Evolutionary conservation across 2,113 vertebrate genomes (phyloP).

Genomic region (Tetrao urogallus): DNA sequence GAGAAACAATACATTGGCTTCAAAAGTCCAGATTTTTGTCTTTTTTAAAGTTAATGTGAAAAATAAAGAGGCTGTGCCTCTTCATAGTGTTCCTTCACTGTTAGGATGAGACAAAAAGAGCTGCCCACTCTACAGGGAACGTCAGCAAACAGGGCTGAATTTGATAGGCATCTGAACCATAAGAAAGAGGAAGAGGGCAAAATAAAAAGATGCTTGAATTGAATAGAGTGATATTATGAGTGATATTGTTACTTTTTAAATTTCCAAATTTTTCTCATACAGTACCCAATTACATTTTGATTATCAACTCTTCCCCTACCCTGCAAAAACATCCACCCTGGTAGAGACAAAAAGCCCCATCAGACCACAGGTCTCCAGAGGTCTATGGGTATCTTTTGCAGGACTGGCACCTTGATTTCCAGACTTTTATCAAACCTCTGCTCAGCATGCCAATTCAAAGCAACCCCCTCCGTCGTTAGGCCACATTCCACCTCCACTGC

Average conservation of each 20-base stretch:
- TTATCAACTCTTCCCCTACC: slow-evolving; percentile 27
- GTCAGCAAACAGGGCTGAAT: slow-evolving; percentile 47
- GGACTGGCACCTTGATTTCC: slow-evolving; percentile 1
- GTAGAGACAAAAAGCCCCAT: neutral
- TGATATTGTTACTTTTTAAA: neutral
- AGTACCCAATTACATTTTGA: neutral
- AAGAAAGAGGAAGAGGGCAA: slow-evolving; percentile 47
- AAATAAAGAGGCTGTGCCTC: slow-evolving; percentile 59
- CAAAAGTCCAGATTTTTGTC: slow-evolving; percentile 50
- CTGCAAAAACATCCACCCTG: slow-evolving; percentile 26
- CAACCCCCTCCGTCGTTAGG: slow-evolving; percentile 34
- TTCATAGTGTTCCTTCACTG: slow-evolving; percentile 72
- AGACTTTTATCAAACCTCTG: neutral
- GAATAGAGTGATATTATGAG: neutral
- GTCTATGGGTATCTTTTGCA: neutral
- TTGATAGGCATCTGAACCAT: slow-evolving; percentile 28
- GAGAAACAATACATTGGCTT: slow-evolving; percentile 72
- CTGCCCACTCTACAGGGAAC: slow-evolving; percentile 13
- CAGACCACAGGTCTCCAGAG: neutral
- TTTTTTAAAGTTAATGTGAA: slow-evolving; percentile 59
- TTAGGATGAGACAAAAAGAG: slow-evolving; percentile 73
- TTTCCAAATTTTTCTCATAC: slow-evolving; percentile 8
- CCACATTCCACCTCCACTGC: slow-evolving; percentile 53
- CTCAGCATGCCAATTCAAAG: slow-evolving; percentile 52
- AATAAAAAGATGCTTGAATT: slow-evolving; percentile 36